A percentile compares a stretch with the other conserved stretches of the same genome.
phyloP scores from a whole-genome alignment of 2,113 vertebrate species.

The Spea multiplicata region DNA sequence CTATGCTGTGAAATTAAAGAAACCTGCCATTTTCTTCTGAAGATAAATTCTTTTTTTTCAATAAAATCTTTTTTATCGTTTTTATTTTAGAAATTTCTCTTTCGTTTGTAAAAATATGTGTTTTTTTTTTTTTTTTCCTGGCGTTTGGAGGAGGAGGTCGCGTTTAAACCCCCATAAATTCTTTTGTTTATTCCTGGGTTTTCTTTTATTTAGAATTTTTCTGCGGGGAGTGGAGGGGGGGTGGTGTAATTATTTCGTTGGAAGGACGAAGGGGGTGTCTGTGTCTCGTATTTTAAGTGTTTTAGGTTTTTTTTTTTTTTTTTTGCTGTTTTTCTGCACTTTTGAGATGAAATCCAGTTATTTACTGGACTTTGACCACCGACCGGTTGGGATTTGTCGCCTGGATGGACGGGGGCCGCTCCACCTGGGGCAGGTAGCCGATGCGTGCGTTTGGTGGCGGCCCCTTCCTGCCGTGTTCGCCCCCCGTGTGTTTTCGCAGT shows the following conservation, averaged over 20 bases:
- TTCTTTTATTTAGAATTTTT: no score
- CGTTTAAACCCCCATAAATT: background rate
- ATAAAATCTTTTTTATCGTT: background rate
- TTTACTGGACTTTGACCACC: background rate
- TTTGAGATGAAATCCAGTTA: background rate
- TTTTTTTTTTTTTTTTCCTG: background rate
- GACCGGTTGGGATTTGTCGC: background rate
- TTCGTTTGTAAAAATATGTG: background rate
- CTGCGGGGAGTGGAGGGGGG: background rate
- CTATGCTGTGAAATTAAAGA: slow-evolving; percentile 41
- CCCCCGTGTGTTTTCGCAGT: background rate
- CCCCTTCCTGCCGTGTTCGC: slow-evolving; percentile 5
- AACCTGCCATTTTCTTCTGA: slow-evolving; percentile 22
- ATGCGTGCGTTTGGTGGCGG: no score
- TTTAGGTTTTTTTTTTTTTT: background rate
- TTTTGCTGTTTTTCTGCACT: background rate
- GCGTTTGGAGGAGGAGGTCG: background rate
- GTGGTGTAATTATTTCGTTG: background rate
- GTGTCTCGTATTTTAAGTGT: background rate
- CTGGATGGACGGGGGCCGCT: no score
- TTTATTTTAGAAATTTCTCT: background rate
- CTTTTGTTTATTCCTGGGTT: background rate
- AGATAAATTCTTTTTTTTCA: background rate
- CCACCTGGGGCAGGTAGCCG: background rate
- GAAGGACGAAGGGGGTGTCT: background rate